Percentiles rank a stretch among this genome's conserved stretches.
Conservation (phyloP, 2,113 vertebrate species). For the Nothobranchius furzeri region DNA sequence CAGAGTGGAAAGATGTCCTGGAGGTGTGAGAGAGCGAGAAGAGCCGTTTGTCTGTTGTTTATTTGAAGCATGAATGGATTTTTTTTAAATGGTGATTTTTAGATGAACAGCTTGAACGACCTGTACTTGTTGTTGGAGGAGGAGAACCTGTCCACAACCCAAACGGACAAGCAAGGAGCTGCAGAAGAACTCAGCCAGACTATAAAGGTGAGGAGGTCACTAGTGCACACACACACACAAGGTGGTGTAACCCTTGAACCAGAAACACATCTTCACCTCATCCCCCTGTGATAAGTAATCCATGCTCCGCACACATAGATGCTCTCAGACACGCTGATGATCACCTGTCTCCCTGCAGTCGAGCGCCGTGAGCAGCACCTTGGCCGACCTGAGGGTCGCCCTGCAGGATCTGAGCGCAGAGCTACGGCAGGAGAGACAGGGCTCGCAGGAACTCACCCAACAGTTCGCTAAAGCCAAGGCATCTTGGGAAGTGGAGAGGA, state of each 20-base stretch:
- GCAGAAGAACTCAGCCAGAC: constrained; percentile 82
- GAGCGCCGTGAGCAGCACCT: constrained; percentile 87
- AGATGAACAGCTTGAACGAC: constrained; percentile 97
- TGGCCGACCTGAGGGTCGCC: constrained; percentile 91
- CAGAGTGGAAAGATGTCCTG: constrained; percentile 87
- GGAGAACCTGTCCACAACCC: constrained; percentile 85
- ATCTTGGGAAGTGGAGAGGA: constrained; percentile 93
- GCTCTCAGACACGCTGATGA: neutral
- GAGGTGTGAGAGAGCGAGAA: constrained; percentile 80
- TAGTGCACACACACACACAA: neutral
- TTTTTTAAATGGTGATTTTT: neutral
- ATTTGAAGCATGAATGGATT: neutral
- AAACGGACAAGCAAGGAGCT: constrained; percentile 80
- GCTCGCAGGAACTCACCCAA: constrained; percentile 93
- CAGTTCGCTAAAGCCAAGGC: constrained; percentile 97
- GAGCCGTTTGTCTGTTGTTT: too few species aligned
- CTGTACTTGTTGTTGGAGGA: constrained; percentile 91
- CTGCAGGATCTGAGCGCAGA: constrained; percentile 92
- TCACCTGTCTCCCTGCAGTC: constrained; percentile 71
- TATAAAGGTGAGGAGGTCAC: constrained; percentile 63
- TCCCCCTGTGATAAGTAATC: neutral
- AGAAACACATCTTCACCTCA: neutral
- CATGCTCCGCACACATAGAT: neutral
- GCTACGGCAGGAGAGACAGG: constrained; percentile 87
- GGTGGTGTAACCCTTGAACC: neutral